These are phyloP conservation scores for Saccopteryx bilineata DNA, from an alignment of 2,113 vertebrate species.

Conservation along the genomic window DNA sequence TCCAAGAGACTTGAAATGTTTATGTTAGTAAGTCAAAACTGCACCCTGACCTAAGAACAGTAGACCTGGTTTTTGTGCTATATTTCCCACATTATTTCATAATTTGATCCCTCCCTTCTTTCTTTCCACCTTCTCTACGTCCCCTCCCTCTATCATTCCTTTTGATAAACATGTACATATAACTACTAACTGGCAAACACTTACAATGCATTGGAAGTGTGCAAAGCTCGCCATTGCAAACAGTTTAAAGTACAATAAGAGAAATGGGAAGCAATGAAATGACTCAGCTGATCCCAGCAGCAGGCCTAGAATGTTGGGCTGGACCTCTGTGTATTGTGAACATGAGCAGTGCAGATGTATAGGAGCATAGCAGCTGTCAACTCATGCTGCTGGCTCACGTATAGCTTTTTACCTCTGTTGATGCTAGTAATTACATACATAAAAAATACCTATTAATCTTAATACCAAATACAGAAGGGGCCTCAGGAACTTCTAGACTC, in stretches of 20 bases:
- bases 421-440: background rate
- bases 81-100: background rate
- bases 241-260: background rate
- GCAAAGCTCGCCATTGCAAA: background rate
- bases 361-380: background rate
- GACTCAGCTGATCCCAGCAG: slow-evolving; percentile 20
- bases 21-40: slow-evolving; percentile 46
- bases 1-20: slow-evolving; percentile 1
- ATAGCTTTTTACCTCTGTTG: background rate
- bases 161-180: slow-evolving; percentile 15
- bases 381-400: background rate
- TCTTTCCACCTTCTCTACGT: background rate
- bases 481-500: background rate
- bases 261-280: slow-evolving; percentile 37
- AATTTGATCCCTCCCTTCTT: background rate
- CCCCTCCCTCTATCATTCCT: background rate
- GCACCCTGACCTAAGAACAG: slow-evolving; percentile 11
- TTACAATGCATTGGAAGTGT: background rate
- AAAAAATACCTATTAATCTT: background rate
- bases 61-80: background rate
- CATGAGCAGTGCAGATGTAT: accelerated
- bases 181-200: background rate
- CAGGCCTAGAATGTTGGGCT: background rate
- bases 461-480: background rate
- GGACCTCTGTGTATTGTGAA: no score